A percentile compares a stretch with the other conserved stretches of the same genome.
Conservation (phyloP, 2,888 invertebrate genomes). For the Thysanoteuthis rhombus region DNA sequence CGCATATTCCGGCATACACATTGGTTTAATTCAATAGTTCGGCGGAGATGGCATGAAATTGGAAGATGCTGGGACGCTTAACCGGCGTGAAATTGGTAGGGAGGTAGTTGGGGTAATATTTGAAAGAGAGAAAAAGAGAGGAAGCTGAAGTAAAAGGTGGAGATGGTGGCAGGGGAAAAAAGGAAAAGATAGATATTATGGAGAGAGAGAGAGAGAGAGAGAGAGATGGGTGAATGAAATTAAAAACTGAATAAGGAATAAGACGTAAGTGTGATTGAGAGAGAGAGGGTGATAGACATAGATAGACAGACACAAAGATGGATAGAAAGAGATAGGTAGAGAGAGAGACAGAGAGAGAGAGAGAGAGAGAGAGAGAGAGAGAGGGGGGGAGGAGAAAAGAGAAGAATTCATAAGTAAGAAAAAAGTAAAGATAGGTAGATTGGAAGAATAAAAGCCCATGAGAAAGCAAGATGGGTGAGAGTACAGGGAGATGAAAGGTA, state of each 20-base stretch:
- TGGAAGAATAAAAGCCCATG: background rate
- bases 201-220: background rate
- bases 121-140: background rate
- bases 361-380: background rate
- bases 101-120: background rate
- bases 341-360: background rate
- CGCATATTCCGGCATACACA: background rate
- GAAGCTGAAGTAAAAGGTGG: background rate
- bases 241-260: background rate
- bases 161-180: background rate
- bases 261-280: background rate
- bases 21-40: conserved; percentile 12
- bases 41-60: background rate
- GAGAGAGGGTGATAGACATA: background rate
- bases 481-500: too few relatives aligned
- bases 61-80: background rate
- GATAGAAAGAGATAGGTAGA: background rate
- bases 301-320: background rate
- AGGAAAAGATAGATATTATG: background rate
- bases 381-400: background rate
- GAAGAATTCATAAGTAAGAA: background rate
- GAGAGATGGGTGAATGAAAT: too few relatives aligned
- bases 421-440: too few relatives aligned
- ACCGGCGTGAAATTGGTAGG: background rate
- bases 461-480: background rate